A percentile compares a stretch with the other conserved stretches of the same genome.
Conservation (phyloP, 2,888 invertebrate genomes). For the Eupithecia abbreviata region DNA sequence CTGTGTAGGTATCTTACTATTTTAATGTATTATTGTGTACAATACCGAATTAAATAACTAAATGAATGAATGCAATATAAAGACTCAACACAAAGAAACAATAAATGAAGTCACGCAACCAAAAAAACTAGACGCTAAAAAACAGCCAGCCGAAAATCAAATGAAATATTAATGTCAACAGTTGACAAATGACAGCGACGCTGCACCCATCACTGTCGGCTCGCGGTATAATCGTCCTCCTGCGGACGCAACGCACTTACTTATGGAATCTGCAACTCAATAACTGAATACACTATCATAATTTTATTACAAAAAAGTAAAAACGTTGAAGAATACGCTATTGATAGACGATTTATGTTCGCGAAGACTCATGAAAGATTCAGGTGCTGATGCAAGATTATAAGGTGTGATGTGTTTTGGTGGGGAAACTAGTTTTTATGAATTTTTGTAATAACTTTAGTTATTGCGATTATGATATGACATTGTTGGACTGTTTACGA, state of each 20-base stretch:
- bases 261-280: slow-evolving; percentile 63
- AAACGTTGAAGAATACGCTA: slow-evolving; percentile 51
- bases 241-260: slow-evolving; percentile 54
- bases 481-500: neutral
- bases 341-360: slow-evolving; percentile 59
- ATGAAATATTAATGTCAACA: slow-evolving; percentile 67
- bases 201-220: slow-evolving; percentile 70
- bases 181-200: slow-evolving; percentile 73
- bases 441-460: neutral
- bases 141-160: slow-evolving; percentile 39
- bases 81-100: neutral
- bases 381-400: slow-evolving; percentile 59
- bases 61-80: neutral
- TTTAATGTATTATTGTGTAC: too few relatives aligned
- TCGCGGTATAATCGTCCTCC: slow-evolving; percentile 60
- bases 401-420: slow-evolving; percentile 45
- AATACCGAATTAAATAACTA: neutral
- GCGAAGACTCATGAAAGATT: slow-evolving; percentile 64
- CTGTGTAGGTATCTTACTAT: too few relatives aligned
- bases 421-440: slow-evolving; percentile 11
- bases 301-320: slow-evolving; percentile 58
- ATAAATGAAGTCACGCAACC: neutral
- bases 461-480: neutral
- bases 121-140: slow-evolving; percentile 36
- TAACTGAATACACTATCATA: slow-evolving; percentile 54